These are phyloP conservation scores for Trogon surrucura DNA, from an alignment of 2,113 vertebrate species.

Conservation along the genomic window DNA sequence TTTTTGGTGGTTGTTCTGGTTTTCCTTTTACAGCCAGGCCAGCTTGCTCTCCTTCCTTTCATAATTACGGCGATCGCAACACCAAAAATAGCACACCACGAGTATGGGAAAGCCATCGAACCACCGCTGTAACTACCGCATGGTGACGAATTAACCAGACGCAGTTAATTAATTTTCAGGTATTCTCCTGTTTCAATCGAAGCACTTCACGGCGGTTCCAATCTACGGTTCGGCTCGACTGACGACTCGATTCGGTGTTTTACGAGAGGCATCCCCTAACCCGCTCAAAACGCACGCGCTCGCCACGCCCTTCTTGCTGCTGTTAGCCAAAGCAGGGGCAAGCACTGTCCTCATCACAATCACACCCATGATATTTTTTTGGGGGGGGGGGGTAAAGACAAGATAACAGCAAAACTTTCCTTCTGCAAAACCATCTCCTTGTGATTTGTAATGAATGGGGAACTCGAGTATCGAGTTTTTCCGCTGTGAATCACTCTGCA, in stretches of 20 bases:
- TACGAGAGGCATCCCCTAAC: background rate
- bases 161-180: rapidly evolving
- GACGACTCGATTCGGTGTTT: background rate
- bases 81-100: background rate
- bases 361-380: background rate
- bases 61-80: background rate
- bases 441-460: background rate
- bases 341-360: background rate
- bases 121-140: no score
- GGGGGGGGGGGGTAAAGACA: rapidly evolving
- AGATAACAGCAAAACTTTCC: background rate
- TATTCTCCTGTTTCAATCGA: background rate
- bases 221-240: background rate
- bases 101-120: background rate
- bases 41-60: background rate
- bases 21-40: background rate
- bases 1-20: no score
- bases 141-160: background rate
- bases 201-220: background rate
- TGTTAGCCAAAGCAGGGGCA: background rate
- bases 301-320: background rate
- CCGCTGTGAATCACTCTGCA: background rate
- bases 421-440: background rate
- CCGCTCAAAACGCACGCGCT: background rate
- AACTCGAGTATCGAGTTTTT: background rate